Base-by-base conservation (phyloP, 2,797 vertebrate genomes). In the Gephyroberyx darwinii region DNA sequence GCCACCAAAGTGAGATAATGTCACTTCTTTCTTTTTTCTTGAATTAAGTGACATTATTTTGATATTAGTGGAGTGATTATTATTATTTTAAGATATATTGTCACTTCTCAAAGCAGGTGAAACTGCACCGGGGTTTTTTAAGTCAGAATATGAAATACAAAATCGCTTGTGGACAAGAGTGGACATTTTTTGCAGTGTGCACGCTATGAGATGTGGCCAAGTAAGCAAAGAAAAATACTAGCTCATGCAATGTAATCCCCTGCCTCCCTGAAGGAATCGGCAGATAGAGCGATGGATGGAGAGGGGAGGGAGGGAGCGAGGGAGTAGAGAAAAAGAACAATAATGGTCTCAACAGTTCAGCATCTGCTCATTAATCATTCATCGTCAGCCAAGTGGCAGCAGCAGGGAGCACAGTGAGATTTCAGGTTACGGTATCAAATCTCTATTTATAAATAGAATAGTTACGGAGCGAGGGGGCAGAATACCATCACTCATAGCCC, bases 361-460 rank as follows among this genome's bases (percentile, higher is more conserved):
- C 85, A 91, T 93, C 86, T 91, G 88, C 93, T 92, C 90, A 94
- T 94, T 93, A 94, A 93, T 94, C 91, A 93, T 94, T 94, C 88
- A 93, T 91, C 86, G 83, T 59, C 84, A 85, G 74, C 84, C 90
- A 92, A 93, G 88, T 91, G 91, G 90, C 87, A 92, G 86, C 88
- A 84, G 86, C 87, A 86, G 89, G 91, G 88, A 88, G 84, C 80
- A 75, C 89, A 85, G 87, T 83, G 82, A 91, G 88, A 94, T 91
- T 91, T 91, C 89, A 91, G 91, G 91, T 93, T 92, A 90, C 83
- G 77, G 83, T 91, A 93, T 94, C 92, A 93, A 92, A 92, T 93
- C 92, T 92, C 91, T 77, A 86, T 92, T 94, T 93, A 93, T 93
- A 93, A 93, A 94, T 93, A 92, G 90, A 92, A 90, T 72, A 86